Conservation (phyloP, 2,888 invertebrate genomes). For the Platycheirus albimanus region DNA sequence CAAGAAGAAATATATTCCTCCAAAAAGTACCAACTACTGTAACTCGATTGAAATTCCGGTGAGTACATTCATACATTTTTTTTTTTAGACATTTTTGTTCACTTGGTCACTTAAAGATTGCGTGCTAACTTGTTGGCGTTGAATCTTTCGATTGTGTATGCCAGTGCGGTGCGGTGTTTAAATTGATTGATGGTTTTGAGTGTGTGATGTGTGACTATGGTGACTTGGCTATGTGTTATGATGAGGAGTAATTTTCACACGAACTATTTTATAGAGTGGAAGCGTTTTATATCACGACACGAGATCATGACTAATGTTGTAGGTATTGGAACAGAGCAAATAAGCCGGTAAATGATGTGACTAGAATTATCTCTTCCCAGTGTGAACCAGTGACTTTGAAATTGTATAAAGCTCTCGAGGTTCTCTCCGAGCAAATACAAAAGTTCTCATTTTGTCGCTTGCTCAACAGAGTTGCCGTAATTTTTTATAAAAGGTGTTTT, state of each 20-base stretch:
- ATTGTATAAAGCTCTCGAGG: background rate
- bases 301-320: conserved; percentile 38
- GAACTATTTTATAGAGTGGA: conserved; percentile 13
- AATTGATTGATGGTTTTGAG: too few species aligned
- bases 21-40: conserved; percentile 64
- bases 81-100: background rate
- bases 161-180: conserved; percentile 1
- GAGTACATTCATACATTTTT: too few species aligned
- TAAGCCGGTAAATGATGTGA: conserved; percentile 18
- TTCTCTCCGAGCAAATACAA: too few species aligned
- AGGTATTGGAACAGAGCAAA: background rate
- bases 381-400: background rate
- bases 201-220: too few species aligned
- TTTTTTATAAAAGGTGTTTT: too few species aligned
- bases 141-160: conserved; percentile 22
- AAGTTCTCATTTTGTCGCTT: too few species aligned
- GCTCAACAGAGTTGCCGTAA: too few species aligned
- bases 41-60: conserved; percentile 67
- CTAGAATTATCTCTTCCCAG: conserved; percentile 11
- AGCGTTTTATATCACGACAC: background rate
- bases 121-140: conserved; percentile 6
- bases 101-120: background rate
- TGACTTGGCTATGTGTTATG: too few species aligned
- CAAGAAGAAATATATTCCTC: conserved; percentile 79
- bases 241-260: too few species aligned